These are phyloP conservation scores for Monopis laevigella DNA, from an alignment of 2,888 invertebrate genomes.

Conservation along the genomic window DNA sequence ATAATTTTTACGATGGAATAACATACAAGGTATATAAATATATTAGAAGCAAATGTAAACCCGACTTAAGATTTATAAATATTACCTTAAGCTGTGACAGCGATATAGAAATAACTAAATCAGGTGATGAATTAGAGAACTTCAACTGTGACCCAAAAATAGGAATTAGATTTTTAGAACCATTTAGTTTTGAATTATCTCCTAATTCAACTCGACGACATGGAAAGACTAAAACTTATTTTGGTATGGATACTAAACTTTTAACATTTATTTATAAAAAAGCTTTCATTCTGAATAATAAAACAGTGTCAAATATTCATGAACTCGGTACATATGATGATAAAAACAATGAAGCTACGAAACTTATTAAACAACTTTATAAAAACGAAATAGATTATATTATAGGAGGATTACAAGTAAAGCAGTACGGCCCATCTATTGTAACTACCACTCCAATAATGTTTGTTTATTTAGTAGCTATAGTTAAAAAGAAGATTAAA, in stretches of 20 bases:
- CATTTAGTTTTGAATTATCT: not conserved
- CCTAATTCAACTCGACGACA: not conserved
- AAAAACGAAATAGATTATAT: not conserved
- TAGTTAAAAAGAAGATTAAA: conserved; percentile 6
- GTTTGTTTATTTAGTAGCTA: conserved; percentile 3
- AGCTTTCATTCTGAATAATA: not conserved
- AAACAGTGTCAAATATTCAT: not conserved
- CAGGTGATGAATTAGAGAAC: not conserved
- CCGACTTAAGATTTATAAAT: not conserved
- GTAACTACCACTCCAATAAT: not conserved
- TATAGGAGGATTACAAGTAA: not conserved
- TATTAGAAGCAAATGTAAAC: not conserved
- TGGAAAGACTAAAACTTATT: not conserved
- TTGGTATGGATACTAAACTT: no score
- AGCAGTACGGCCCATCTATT: not conserved
- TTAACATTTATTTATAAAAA: no score
- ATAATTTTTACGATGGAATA: not conserved
- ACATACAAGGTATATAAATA: not conserved
- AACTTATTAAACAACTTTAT: conserved; percentile 3
- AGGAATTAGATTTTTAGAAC: conserved; percentile 2
- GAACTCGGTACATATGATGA: conserved; percentile 1
- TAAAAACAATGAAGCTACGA: not conserved
- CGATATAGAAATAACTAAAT: not conserved
- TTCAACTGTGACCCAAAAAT: conserved; percentile 2
- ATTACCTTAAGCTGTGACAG: not conserved